Base-by-base conservation (phyloP, 2,113 vertebrate genomes). In the Rhipidura dahli region DNA sequence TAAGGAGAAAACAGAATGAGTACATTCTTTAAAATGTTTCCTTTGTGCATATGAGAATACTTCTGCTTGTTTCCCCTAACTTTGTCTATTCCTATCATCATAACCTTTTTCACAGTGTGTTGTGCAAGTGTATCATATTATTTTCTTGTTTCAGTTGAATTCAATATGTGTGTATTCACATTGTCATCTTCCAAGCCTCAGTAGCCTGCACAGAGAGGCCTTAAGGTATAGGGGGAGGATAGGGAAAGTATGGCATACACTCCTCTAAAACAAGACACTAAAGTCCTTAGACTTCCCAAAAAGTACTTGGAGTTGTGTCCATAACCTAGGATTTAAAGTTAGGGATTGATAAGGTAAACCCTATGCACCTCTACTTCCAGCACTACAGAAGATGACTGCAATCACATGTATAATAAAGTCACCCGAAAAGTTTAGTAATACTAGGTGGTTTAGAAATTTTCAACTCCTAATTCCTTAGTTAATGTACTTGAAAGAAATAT, bases 41-140 rank as follows among this genome's bases (percentile, higher is more conserved):
- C 30, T n/a, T n/a, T 90, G 6, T 30, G 21, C 23, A 51, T 7
- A 16, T 14, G 16, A 75, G 14, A 82, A 7, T 37, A 40, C 21
- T 83, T 35, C 63, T 61, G 8, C 5, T 69, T 10, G 5, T 47
- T 63, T 77, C 22, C 37, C 31, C 27, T 40, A 80, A 66, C 5
- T 56, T 42, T 49, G 44, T 26, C 57, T 71, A 40, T 44, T 90
- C 20, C 39, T 44, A 57, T 13, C 22, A 71, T 8, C 40, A 19
- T 15, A 81, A 66, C 9, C 9, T 28, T 61, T 76, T 40, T 13
- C 40, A 84, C 0, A 30, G 6, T 1, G 1, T 8, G 7, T 4
- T 80, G 37, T 42, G 6, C 24, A 87, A 78, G 22, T 0, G 0
- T 19, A 75, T 9, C 0, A 10, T 42, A 47, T 71, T 56, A 40